Evolutionary conservation across 2,888 invertebrate species (phyloP).

Genomic region (Ichneumoninae sp.): DNA sequence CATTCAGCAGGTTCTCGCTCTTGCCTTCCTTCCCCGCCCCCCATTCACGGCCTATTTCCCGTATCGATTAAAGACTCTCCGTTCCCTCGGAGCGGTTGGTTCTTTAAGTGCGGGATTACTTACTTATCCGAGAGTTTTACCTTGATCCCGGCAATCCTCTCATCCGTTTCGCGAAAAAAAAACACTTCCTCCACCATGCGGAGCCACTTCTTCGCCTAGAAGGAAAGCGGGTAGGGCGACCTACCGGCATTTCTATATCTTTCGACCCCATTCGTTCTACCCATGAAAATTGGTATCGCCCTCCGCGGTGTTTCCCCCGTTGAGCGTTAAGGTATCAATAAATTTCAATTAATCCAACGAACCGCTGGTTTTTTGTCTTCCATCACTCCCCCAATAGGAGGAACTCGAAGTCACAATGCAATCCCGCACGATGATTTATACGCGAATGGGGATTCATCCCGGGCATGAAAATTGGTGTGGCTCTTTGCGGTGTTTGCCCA

Average conservation of each 20-base stretch:
- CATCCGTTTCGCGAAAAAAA: constrained; percentile 35
- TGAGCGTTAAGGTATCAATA: no score
- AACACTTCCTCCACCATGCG: background rate
- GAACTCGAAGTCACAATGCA: no score
- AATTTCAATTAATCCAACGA: no score
- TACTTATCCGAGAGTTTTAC: constrained; percentile 66
- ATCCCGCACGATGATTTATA: no score
- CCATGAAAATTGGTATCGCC: constrained; percentile 10
- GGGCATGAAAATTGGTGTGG: no score
- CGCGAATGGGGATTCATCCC: no score
- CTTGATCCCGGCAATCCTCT: constrained; percentile 47
- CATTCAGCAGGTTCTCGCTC: constrained; percentile 43
- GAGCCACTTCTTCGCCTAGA: background rate
- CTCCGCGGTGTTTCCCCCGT: no score
- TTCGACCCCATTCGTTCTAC: background rate
- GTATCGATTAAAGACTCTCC: constrained; percentile 52
- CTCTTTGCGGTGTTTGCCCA: constrained; percentile 9
- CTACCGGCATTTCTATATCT: background rate
- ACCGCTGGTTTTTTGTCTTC: no score
- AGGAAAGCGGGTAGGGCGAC: background rate
- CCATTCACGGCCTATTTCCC: constrained; percentile 45
- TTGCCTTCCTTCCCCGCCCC: constrained; percentile 32
- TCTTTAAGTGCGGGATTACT: constrained; percentile 72
- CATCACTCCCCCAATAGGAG: no score
- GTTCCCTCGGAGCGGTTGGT: constrained; percentile 37